These are phyloP conservation scores for Ctenodactylus gundi DNA, from an alignment of 2,113 vertebrate species.

Conservation along the genomic window DNA sequence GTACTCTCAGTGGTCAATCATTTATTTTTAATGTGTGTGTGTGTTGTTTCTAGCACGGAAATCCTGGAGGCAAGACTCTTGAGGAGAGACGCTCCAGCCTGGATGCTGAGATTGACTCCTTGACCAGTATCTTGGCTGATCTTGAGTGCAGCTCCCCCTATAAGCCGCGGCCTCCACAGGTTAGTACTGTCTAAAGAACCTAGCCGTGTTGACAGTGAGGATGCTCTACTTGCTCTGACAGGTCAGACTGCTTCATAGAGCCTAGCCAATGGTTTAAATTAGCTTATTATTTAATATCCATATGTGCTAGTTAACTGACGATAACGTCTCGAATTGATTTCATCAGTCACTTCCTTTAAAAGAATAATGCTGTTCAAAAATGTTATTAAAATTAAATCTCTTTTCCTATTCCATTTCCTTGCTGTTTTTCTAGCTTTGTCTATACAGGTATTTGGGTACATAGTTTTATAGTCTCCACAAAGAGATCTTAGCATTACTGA, in stretches of 20 bases:
- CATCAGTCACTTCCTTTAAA: not conserved
- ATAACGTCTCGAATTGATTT: not conserved
- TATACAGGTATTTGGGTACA: not conserved
- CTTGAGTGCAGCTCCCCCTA: slow-evolving; percentile 98
- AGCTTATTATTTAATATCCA: not conserved
- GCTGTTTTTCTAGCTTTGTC: not conserved
- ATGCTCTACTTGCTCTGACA: no score
- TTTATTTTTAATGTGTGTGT: not conserved
- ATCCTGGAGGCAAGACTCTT: slow-evolving; percentile 92
- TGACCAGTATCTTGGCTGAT: slow-evolving; percentile 97
- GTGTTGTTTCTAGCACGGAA: slow-evolving; percentile 79
- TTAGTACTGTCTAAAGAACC: slow-evolving; percentile 50
- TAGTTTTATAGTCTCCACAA: not conserved
- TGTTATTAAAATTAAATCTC: not conserved
- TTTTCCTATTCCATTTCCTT: not conserved
- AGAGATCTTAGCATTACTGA: not conserved
- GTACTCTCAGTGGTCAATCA: not conserved
- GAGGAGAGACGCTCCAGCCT: slow-evolving; percentile 95
- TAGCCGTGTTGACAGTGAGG: rapidly evolving
- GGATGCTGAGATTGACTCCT: slow-evolving; percentile 97
- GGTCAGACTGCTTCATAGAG: not conserved
- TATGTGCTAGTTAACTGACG: not conserved
- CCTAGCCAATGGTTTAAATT: not conserved
- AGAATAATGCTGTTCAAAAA: not conserved
- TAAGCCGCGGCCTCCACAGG: slow-evolving; percentile 92